Evolutionary conservation across 2,797 vertebrate species (phyloP).

Genomic region (Tauraco hartlaubi): DNA sequence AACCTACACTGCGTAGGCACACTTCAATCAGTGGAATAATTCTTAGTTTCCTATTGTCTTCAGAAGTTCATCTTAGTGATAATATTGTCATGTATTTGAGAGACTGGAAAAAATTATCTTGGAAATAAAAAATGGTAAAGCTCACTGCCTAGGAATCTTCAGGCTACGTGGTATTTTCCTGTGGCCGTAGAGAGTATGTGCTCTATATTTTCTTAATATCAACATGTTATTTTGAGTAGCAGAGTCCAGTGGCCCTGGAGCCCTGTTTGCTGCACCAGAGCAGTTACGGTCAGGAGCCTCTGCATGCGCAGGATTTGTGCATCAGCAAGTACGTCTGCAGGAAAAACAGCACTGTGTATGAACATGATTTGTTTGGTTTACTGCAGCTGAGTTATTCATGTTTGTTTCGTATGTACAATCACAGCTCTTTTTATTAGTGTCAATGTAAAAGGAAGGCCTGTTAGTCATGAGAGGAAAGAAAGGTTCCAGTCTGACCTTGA

Average conservation of each 20-base stretch:
- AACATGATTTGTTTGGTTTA: neutral
- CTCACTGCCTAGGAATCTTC: fast-evolving
- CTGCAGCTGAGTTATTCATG: neutral
- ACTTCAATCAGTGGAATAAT: neutral
- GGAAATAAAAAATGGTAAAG: neutral
- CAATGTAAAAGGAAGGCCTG: neutral
- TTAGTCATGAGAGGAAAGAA: neutral
- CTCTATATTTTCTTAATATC: neutral
- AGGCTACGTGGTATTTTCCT: neutral
- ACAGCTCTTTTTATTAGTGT: neutral
- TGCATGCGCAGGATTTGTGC: neutral
- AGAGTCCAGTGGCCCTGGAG: neutral
- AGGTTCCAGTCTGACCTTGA: neutral
- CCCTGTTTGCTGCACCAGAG: neutral
- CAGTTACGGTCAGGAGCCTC: neutral
- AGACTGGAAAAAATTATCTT: neutral
- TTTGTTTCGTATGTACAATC: neutral
- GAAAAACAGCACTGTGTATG: neutral
- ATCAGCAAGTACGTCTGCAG: neutral
- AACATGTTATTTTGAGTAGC: neutral
- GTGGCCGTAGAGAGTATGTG: neutral
- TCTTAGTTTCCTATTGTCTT: neutral
- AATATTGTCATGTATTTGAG: neutral
- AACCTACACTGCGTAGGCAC: fast-evolving
- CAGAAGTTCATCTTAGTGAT: neutral